Base-by-base conservation (phyloP, 2,888 invertebrate species). In the Harpagoxenus sublaevis region DNA sequence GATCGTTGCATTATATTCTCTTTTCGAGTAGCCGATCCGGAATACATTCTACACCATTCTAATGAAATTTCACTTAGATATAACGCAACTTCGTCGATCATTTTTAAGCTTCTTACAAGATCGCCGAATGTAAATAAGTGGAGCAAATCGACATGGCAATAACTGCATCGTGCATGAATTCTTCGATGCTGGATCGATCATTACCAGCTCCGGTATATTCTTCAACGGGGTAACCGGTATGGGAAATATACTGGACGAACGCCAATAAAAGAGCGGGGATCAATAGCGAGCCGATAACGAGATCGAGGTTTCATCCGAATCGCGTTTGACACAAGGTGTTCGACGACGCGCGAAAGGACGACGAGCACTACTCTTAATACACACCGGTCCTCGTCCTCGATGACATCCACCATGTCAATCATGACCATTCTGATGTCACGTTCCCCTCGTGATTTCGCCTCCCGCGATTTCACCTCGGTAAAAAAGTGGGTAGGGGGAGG, bases 351-450 rank as follows among this genome's bases (percentile, higher is more conserved):
- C 35, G 35, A 15, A n/a, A 12, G 31, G 68, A 31, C n/a, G 15
- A 28, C 42, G 4, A n/a, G 18, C 12, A 3, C n/a, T 23, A 51
- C 28, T 62, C 57, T 28, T 31, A 28, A 83, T 89, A 94, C 94
- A 89, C 91, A 94, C 94, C 93, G 94, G 88, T 94, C 94, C 85
- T 94, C 94, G 82, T 94, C 94, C 83, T 94, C 94, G 88, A 94
- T 92, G 74, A 93, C 91, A 87, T 94, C 94, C 87, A 92, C 92
- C 94, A 94, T 94, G 92, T 94, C 94, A 88, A 94, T 94, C 94
- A 94, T 94, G 90, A 94, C 94, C 94, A 94, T 94, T 86, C 91
- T 94, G 92, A 84, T 79, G 51, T 45, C n/a, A 78, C 18, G 39
- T n/a, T 10, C 48, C 68, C 73, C 42, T 73, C 23, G 60, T 35